Conservation (phyloP, 37 sponge, comb jelly and placozoan genomes). For the Amphimedon queenslandica region DNA sequence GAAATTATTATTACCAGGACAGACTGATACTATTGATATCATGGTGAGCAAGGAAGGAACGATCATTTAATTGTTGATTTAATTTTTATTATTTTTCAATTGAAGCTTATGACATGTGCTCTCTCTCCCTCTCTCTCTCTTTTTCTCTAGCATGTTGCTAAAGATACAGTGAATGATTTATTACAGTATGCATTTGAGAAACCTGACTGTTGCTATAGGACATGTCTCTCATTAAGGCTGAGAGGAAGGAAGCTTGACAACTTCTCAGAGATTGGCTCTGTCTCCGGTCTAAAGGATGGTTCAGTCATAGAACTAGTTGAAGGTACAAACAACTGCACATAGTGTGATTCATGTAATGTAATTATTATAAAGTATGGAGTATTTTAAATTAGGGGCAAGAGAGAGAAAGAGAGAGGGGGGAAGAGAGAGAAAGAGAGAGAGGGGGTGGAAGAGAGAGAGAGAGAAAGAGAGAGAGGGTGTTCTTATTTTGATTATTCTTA, state of each 20-base stretch:
- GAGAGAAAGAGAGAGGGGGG: too few relatives aligned
- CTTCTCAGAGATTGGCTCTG: slow-evolving; percentile 59
- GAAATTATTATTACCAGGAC: slow-evolving; percentile 56
- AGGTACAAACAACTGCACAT: too few relatives aligned
- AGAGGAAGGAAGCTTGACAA: slow-evolving; percentile 79
- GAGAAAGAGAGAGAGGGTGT: too few relatives aligned
- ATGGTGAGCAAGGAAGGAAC: slow-evolving; percentile 69
- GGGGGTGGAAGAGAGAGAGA: too few relatives aligned
- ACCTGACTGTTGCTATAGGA: slow-evolving; percentile 85
- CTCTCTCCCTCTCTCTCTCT: background rate
- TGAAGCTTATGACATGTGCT: too few relatives aligned
- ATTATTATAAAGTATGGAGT: too few relatives aligned
- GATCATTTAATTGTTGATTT: too few relatives aligned
- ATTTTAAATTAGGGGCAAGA: too few relatives aligned
- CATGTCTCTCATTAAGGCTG: slow-evolving; percentile 70
- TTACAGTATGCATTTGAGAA: slow-evolving; percentile 74
- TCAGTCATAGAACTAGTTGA: slow-evolving; percentile 74
- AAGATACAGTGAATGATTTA: slow-evolving; percentile 81
- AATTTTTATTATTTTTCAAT: too few relatives aligned
- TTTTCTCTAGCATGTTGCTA: slow-evolving; percentile 55
- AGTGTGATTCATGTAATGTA: too few relatives aligned
- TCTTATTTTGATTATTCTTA: too few relatives aligned
- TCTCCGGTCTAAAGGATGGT: slow-evolving; percentile 59
- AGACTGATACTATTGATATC: slow-evolving; percentile 37
- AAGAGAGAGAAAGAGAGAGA: too few relatives aligned